Percentiles rank a stretch among this genome's conserved stretches.
phyloP scores from a whole-genome alignment of 2,888 invertebrate genomes.

The Celastrina argiolus region DNA sequence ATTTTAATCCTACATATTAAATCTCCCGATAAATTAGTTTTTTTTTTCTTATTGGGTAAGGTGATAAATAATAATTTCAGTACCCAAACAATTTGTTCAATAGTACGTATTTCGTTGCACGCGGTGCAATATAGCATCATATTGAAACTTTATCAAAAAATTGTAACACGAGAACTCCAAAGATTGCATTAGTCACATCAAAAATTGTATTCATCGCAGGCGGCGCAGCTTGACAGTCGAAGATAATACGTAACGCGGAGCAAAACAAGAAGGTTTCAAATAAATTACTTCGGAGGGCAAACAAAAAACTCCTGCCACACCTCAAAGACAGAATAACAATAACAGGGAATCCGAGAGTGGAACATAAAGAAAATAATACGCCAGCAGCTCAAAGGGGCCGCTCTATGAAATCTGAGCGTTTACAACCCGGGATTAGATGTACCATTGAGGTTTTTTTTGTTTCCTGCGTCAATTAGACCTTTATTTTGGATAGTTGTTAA shows the following conservation, averaged over 20 bases:
- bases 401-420: slow-evolving; percentile 52
- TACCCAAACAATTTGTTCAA: neutral
- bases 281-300: slow-evolving; percentile 53
- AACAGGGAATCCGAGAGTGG: slow-evolving; percentile 49
- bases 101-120: neutral
- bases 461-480: slow-evolving; percentile 40
- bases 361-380: slow-evolving; percentile 55
- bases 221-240: slow-evolving; percentile 46
- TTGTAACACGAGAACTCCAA: slow-evolving; percentile 27
- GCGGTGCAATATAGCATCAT: neutral
- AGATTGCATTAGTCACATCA: slow-evolving; percentile 43
- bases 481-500: slow-evolving; percentile 37
- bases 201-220: slow-evolving; percentile 45
- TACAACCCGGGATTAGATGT: slow-evolving; percentile 44
- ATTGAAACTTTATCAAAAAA: slow-evolving; percentile 2
- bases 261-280: slow-evolving; percentile 53
- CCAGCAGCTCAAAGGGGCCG: slow-evolving; percentile 38
- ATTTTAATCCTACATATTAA: neutral
- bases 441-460: slow-evolving; percentile 36
- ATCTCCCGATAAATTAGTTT: neutral
- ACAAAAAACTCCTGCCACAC: slow-evolving; percentile 56
- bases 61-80: neutral
- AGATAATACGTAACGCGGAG: slow-evolving; percentile 49
- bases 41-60: neutral
- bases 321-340: slow-evolving; percentile 67